Conservation (phyloP, 1,140 invertebrate species). For the Spodoptera frugiperda region DNA sequence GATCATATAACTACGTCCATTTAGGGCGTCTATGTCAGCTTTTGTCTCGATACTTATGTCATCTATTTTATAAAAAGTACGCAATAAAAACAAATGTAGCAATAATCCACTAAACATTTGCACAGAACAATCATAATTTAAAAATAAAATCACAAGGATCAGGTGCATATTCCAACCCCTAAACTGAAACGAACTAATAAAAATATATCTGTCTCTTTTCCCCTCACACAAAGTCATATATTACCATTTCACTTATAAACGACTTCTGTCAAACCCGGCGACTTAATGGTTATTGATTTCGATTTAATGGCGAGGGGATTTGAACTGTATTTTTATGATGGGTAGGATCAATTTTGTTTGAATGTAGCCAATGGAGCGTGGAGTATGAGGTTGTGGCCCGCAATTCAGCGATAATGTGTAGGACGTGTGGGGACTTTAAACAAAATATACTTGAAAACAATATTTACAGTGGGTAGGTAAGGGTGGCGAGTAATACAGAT, state of each 20-base stretch:
- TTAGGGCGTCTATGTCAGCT: too few species aligned
- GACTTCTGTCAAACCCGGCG: conserved; percentile 73
- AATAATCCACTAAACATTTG: conserved; percentile 51
- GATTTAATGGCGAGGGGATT: conserved; percentile 45
- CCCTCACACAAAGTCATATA: conserved; percentile 55
- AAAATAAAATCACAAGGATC: conserved; percentile 81
- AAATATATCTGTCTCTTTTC: conserved; percentile 64
- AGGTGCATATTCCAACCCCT: conserved; percentile 77
- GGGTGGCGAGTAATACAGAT: too few species aligned
- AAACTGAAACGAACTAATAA: conserved; percentile 61
- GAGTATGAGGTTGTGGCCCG: conserved; percentile 15
- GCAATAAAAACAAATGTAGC: conserved; percentile 16
- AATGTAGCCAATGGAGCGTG: conserved; percentile 8
- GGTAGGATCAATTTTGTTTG: conserved; percentile 62
- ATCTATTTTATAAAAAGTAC: neutral
- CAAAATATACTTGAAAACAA: too few species aligned
- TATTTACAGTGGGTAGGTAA: too few species aligned
- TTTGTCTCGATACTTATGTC: too few species aligned
- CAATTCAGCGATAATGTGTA: conserved; percentile 29
- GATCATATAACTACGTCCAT: too few species aligned
- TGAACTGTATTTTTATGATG: conserved; percentile 50
- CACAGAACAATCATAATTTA: conserved; percentile 66
- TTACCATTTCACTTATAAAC: conserved; percentile 59
- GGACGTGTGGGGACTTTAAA: neutral
- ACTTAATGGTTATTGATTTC: conserved; percentile 82